Conservation (phyloP, 2,888 invertebrate genomes). For the Aleiodes alternator region DNA sequence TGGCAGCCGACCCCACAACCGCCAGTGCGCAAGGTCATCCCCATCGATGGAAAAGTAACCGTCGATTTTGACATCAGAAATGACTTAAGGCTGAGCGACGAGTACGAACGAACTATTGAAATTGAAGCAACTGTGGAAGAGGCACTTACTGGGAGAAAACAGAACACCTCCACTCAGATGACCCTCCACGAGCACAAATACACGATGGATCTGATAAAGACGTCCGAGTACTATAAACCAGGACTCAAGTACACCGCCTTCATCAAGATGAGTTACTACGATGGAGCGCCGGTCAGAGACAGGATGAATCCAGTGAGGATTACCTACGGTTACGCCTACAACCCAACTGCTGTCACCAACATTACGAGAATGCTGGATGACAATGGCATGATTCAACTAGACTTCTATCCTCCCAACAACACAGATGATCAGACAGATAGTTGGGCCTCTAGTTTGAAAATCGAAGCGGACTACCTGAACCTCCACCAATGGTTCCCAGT, state of each 20-base stretch:
- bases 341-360: constrained; percentile 77
- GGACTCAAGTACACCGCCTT: constrained; percentile 89
- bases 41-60: constrained; percentile 84
- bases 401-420: constrained; percentile 78
- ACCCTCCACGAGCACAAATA: constrained; percentile 87
- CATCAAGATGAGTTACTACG: constrained; percentile 84
- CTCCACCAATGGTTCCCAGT: constrained; percentile 86
- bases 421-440: too few species aligned
- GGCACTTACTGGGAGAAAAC: constrained; percentile 89
- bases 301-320: constrained; percentile 79
- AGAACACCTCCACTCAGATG: constrained; percentile 85
- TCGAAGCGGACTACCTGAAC: constrained; percentile 88
- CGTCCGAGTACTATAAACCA: constrained; percentile 92
- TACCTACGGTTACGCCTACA: constrained; percentile 80
- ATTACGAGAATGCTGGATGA: constrained; percentile 78
- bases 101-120: constrained; percentile 87
- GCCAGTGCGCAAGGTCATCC: constrained; percentile 78
- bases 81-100: constrained; percentile 84
- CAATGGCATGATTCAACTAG: constrained; percentile 81
- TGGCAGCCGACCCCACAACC: constrained; percentile 86
- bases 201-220: constrained; percentile 85
- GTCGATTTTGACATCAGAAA: constrained; percentile 87
- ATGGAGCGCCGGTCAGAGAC: constrained; percentile 81
- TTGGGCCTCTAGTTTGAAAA: constrained; percentile 81
- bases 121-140: constrained; percentile 95